phyloP scores from a whole-genome alignment of 2,113 vertebrate genomes.

The Siniperca knerii region DNA sequence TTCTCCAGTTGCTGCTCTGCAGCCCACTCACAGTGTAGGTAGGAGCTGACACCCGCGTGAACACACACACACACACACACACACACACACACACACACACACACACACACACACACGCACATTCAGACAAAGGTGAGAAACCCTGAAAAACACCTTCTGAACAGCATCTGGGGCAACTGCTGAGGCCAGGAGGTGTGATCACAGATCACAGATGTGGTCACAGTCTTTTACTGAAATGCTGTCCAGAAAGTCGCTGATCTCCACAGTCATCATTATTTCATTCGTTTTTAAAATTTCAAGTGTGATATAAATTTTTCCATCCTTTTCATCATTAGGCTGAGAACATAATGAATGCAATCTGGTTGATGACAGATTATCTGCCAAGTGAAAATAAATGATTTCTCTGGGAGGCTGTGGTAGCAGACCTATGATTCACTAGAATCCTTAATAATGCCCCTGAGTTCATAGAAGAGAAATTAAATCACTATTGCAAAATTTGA shows the following conservation, averaged over 20 bases:
- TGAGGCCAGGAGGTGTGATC: slow-evolving; percentile 31
- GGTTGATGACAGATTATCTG: slow-evolving; percentile 43
- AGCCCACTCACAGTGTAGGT: slow-evolving; percentile 99
- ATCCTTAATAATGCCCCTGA: slow-evolving; percentile 24
- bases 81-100: slow-evolving; percentile 18
- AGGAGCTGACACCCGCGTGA: slow-evolving; percentile 86
- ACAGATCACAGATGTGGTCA: slow-evolving; percentile 34
- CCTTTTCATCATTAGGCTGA: slow-evolving; percentile 16
- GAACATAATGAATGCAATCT: slow-evolving; percentile 31
- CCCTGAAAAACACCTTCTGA: slow-evolving; percentile 22
- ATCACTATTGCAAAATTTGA: slow-evolving; percentile 1
- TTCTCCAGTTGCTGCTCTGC: slow-evolving; percentile 96
- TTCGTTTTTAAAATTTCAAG: slow-evolving; percentile 4
- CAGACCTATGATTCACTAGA: slow-evolving; percentile 19
- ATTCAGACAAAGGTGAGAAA: slow-evolving; percentile 24
- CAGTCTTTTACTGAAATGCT: not conserved
- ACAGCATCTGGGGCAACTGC: slow-evolving; percentile 19
- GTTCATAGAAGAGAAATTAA: slow-evolving; percentile 15
- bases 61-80: slow-evolving; percentile 20
- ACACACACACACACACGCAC: slow-evolving; percentile 29
- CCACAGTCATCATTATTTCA: slow-evolving; percentile 8
- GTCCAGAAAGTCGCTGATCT: not conserved
- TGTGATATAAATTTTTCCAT: slow-evolving; percentile 14
- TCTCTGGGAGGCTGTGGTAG: slow-evolving; percentile 27
- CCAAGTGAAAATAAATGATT: slow-evolving; percentile 35